Base-by-base conservation (phyloP, 2,797 vertebrate genomes). In the Notoglanidium macrostoma region DNA sequence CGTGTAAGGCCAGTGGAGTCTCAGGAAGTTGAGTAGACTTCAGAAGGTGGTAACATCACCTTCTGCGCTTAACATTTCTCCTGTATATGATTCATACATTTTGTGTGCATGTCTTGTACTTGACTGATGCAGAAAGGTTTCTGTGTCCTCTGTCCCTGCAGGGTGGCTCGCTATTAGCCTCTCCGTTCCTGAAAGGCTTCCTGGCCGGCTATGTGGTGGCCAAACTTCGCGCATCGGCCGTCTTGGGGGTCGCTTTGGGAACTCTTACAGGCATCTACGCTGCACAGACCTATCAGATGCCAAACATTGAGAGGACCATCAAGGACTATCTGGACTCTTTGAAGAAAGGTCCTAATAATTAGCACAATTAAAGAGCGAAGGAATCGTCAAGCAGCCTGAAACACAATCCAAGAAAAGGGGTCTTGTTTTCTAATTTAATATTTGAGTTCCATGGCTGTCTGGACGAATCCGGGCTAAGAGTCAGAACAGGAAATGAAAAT, bases 151-250 rank as follows among this genome's bases (percentile, higher is more conserved):
- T 54, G 1, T 65, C 12, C 89, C 23, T 35, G 12, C 91, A 99
- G 98, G 96, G 98, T 85, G 97, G 96, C 40, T 97, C 97, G 8
- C 89, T 99, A 35, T 92, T 99, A 90, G 96, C 94, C 0, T 99
- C 98, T 19, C 98, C 98, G 0, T 98, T 99, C 46, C 92, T 99
- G 88, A 99, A 98, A 90, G 98, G 98, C 12, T 98, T 98, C 89
- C 91, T 99, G 92, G 96, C 97, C 0, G 98, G 98, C 21, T 99
- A 98, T 87, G 35, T 99, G 35, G 94, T 99, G 67, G 97, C 98
- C 85, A 97, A 95, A 85, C 95, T 99, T 7, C 97, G 98, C 84
- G 96, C 97, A 10, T 97, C 98, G 0, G 97, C 97, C 0, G 87
- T 99, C 46, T 63, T 98, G 89, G 98, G 98, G 6, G 98, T 98